A percentile compares a stretch with the other conserved stretches of the same genome.
phyloP scores from a whole-genome alignment of 2,113 vertebrate genomes.

The Atractosteus spatula region DNA sequence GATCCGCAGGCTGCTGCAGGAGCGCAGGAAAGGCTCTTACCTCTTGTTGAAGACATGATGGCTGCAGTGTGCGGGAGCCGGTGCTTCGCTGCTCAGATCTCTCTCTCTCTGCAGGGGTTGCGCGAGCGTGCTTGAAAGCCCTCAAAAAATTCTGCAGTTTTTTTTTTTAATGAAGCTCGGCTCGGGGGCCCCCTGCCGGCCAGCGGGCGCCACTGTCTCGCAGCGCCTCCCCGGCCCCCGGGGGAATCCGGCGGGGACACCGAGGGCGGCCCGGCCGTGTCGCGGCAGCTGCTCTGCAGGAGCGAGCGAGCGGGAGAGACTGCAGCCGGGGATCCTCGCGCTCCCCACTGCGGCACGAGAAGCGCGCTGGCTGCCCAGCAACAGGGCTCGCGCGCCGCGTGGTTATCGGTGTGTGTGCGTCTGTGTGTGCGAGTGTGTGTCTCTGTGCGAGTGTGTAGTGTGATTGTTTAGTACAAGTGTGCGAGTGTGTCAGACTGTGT shows the following conservation, averaged over 20 bases:
- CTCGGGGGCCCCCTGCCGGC: not conserved
- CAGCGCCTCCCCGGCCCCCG: not conserved
- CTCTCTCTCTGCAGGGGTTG: conserved; percentile 31
- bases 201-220: not conserved
- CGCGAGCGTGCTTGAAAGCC: conserved; percentile 26
- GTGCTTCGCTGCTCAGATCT: conserved; percentile 18
- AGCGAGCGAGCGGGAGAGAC: not conserved
- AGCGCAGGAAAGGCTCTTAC: conserved; percentile 31
- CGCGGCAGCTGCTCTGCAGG: conserved; percentile 22
- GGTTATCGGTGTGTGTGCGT: not conserved
- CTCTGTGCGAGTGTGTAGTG: too few species aligned
- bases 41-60: conserved; percentile 55
- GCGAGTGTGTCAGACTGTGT: too few species aligned
- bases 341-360: conserved; percentile 17
- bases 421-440: not conserved
- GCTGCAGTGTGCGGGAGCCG: conserved; percentile 39
- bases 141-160: conserved; percentile 1
- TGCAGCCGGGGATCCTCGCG: not conserved
- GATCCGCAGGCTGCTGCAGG: too few species aligned
- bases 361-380: not conserved
- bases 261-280: not conserved
- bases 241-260: conserved; percentile 13
- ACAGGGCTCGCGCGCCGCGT: not conserved
- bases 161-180: not conserved
- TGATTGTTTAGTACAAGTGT: too few species aligned